Conservation (phyloP, 1,140 invertebrate genomes). For the Neotoxoptera formosana region DNA sequence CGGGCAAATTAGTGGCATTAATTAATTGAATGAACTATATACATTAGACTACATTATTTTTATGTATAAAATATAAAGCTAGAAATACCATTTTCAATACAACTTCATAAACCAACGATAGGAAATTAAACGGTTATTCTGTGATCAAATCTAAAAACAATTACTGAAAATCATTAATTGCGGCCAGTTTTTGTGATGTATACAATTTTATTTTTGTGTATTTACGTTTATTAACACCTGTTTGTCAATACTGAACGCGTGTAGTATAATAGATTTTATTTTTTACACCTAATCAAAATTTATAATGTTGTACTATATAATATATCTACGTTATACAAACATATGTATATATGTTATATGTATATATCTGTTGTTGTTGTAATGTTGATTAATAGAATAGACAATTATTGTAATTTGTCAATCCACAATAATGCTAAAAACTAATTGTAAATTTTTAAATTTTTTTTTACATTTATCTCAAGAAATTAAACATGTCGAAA, state of each 20-base stretch:
- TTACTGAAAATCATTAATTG: not conserved
- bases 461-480: not conserved
- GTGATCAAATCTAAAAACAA: not conserved
- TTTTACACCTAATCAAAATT: not conserved
- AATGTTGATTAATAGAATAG: not conserved
- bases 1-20: conserved; percentile 16
- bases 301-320: not conserved
- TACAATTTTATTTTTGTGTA: not conserved
- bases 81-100: not conserved
- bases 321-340: too few relatives aligned
- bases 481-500: not conserved
- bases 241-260: not conserved
- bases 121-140: not conserved
- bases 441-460: too few relatives aligned
- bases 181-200: not conserved
- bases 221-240: too few relatives aligned
- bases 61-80: not conserved
- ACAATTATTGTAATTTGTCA: not conserved
- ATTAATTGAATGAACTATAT: not conserved
- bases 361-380: too few relatives aligned
- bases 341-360: too few relatives aligned
- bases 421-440: not conserved
- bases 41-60: not conserved
- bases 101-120: not conserved
- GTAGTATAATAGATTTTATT: not conserved